These are phyloP conservation scores for Electrona antarctica DNA, from an alignment of 2,113 vertebrate genomes.

Conservation along the genomic window DNA sequence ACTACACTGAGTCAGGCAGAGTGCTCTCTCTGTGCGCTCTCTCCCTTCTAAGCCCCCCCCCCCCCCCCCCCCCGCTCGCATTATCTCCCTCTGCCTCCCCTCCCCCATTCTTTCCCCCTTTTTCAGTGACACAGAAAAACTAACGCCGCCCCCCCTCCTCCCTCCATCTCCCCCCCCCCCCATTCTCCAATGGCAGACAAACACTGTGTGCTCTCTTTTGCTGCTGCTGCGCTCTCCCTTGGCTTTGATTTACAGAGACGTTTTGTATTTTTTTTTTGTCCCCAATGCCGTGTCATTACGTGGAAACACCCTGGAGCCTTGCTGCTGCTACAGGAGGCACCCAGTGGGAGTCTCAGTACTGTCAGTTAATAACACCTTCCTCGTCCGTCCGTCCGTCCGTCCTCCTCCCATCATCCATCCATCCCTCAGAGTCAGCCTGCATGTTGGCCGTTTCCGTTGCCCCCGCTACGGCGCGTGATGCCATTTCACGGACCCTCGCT, in stretches of 20 bases:
- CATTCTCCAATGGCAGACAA: conserved; percentile 60
- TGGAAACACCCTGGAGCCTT: background rate
- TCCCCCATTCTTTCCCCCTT: conserved; percentile 66
- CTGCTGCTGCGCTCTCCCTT: conserved; percentile 5
- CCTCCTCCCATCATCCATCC: conserved; percentile 1
- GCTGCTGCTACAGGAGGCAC: background rate
- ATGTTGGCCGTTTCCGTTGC: conserved; percentile 26
- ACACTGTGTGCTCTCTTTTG: conserved; percentile 57
- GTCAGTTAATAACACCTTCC: background rate
- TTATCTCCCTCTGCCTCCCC: conserved; percentile 66
- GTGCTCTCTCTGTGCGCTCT: conserved; percentile 48
- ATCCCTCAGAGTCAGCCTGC: conserved; percentile 26
- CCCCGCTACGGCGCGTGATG: conserved; percentile 42
- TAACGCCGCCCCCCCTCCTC: conserved; percentile 63
- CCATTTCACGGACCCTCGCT: conserved; percentile 52
- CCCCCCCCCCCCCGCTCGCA: conserved; percentile 59
- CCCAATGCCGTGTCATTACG: background rate
- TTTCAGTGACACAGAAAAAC: conserved; percentile 81
- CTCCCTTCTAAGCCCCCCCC: background rate
- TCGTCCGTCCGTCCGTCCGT: conserved; percentile 43
- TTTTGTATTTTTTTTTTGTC: background rate
- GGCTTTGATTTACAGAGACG: background rate
- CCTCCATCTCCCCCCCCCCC: conserved; percentile 27
- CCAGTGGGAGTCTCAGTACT: no score
- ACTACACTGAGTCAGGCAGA: conserved; percentile 66